Evolutionary conservation across 2,113 vertebrate genomes (phyloP).

Genomic region (Sebastes fasciatus): DNA sequence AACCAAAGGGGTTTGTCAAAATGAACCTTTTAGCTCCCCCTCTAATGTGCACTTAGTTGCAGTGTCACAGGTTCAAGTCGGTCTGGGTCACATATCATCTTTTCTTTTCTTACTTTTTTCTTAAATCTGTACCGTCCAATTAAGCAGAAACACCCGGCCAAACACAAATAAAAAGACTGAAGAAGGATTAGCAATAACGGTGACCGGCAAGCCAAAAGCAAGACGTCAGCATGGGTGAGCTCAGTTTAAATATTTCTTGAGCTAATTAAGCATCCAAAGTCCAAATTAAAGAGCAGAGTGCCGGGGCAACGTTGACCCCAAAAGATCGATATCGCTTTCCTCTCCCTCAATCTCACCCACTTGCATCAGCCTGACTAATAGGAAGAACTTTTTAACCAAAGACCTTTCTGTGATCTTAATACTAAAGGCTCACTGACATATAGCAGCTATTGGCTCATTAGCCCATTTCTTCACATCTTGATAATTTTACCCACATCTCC

Average conservation of each 20-base stretch:
- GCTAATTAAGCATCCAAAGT: constrained; percentile 43
- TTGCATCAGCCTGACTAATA: constrained; percentile 6
- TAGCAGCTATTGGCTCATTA: background rate
- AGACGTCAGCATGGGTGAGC: background rate
- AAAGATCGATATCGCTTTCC: background rate
- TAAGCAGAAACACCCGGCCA: constrained; percentile 32
- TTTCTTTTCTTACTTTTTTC: background rate
- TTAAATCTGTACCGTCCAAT: constrained; percentile 26
- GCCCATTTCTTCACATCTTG: background rate
- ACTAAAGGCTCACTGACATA: background rate
- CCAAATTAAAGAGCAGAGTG: constrained; percentile 28
- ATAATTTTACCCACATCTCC: background rate
- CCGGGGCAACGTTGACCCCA: constrained; percentile 6
- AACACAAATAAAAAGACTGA: constrained; percentile 23
- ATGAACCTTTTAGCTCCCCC: background rate
- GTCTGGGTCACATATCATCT: background rate
- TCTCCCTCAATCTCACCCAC: constrained; percentile 7
- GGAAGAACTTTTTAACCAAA: background rate
- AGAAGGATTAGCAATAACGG: constrained; percentile 21
- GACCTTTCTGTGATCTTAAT: background rate
- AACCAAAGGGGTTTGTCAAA: background rate
- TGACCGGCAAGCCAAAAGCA: background rate
- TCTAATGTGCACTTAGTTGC: background rate
- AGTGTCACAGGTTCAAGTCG: constrained; percentile 3
- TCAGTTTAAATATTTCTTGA: constrained; percentile 15